Conservation (phyloP, 2,888 invertebrate genomes). For the Panzeria rudis region DNA sequence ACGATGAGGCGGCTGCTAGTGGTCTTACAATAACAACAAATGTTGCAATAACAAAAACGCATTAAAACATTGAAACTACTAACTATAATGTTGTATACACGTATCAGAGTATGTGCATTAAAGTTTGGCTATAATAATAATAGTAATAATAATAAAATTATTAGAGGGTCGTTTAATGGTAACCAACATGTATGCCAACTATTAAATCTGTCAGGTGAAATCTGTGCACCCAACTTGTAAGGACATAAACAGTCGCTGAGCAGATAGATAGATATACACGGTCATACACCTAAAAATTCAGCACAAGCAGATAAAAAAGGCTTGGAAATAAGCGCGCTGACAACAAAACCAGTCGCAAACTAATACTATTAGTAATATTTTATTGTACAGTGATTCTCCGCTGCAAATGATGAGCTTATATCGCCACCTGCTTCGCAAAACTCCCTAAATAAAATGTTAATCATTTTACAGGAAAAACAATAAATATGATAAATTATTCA, state of each 20-base stretch:
- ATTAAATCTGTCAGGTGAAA: constrained; percentile 78
- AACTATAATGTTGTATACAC: neutral
- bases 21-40: constrained; percentile 40
- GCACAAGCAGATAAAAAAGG: constrained; percentile 5
- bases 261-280: constrained; percentile 7
- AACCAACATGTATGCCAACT: constrained; percentile 77
- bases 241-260: constrained; percentile 18
- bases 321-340: neutral
- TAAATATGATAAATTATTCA: too few species aligned
- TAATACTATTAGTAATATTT: neutral
- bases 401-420: neutral
- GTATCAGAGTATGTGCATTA: neutral
- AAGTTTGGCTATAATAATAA: constrained; percentile 26
- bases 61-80: constrained; percentile 27
- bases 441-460: too few species aligned
- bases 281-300: neutral
- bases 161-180: constrained; percentile 75
- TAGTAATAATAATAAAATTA: constrained; percentile 71
- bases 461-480: too few species aligned
- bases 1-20: constrained; percentile 29
- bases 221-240: constrained; percentile 71
- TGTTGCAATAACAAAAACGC: constrained; percentile 3
- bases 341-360: constrained; percentile 12
- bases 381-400: neutral
- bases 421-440: too few species aligned